phyloP scores from a whole-genome alignment of 2,797 vertebrate genomes.

The Ceryle rudis region DNA sequence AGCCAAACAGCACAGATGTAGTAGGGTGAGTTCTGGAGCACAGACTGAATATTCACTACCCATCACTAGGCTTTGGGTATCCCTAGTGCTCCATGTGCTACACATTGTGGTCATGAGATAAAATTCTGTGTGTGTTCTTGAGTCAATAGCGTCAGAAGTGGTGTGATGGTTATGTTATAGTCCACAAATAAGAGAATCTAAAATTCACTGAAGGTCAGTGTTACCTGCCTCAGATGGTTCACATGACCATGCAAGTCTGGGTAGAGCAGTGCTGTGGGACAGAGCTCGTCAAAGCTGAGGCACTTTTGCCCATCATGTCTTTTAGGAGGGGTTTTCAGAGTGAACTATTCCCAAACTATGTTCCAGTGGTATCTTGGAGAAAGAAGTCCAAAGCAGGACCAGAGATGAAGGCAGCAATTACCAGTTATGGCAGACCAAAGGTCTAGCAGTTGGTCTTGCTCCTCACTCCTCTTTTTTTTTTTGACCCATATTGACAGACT shows the following conservation, averaged over 20 bases:
- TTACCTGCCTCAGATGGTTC: no score
- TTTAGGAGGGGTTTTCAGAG: background rate
- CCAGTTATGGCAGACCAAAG: background rate
- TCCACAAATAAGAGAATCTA: background rate
- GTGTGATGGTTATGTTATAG: background rate
- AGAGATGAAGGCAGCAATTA: background rate
- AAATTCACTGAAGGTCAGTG: background rate
- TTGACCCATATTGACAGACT: background rate
- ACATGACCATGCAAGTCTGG: background rate
- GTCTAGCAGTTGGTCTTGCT: background rate
- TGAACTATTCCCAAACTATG: background rate
- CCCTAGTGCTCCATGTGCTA: background rate
- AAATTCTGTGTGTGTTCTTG: background rate
- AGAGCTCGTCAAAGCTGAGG: background rate
- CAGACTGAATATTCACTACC: no score
- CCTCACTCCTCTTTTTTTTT: background rate
- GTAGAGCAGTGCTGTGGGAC: background rate
- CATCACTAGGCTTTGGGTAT: background rate
- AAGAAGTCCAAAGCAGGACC: background rate
- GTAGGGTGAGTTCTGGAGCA: background rate
- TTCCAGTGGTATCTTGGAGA: background rate
- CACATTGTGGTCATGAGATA: background rate
- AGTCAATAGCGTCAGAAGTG: background rate
- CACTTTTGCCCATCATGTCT: background rate
- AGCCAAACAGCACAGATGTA: rapidly evolving